Conservation (phyloP, 2,797 vertebrate genomes). For the Bradypus variegatus region DNA sequence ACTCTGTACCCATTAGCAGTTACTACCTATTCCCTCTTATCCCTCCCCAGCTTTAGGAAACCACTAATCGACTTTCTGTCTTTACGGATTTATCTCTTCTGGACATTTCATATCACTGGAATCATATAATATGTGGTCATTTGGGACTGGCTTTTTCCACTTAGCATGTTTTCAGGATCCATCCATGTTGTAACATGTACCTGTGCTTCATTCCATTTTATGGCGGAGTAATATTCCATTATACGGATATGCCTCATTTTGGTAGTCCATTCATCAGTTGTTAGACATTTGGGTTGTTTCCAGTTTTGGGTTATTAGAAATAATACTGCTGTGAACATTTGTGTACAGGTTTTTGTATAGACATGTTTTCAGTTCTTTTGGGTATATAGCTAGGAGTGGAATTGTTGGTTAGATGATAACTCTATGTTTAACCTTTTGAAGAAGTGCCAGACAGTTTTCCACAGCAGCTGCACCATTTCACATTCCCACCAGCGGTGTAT, state of each 20-base stretch:
- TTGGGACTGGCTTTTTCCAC: background rate
- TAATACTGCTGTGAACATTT: background rate
- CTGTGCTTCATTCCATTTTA: background rate
- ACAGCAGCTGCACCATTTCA: background rate
- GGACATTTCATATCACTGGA: background rate
- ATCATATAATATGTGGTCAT: background rate
- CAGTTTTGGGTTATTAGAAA: background rate
- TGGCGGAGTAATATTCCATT: background rate
- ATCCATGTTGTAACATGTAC: background rate
- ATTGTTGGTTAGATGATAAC: background rate
- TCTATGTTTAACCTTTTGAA: background rate
- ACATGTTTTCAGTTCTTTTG: background rate
- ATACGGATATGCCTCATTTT: background rate
- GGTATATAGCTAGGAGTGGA: background rate
- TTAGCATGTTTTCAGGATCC: background rate
- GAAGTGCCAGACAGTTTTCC: background rate
- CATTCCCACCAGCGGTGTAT: background rate
- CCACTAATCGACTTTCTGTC: background rate
- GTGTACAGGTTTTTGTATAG: background rate
- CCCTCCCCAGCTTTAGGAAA: background rate
- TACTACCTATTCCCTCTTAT: background rate
- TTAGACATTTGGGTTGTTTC: background rate
- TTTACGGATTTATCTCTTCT: background rate
- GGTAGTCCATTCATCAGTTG: background rate
- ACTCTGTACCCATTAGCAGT: background rate